Conservation (phyloP, 2,888 invertebrate genomes). For the Acleris holmiana region DNA sequence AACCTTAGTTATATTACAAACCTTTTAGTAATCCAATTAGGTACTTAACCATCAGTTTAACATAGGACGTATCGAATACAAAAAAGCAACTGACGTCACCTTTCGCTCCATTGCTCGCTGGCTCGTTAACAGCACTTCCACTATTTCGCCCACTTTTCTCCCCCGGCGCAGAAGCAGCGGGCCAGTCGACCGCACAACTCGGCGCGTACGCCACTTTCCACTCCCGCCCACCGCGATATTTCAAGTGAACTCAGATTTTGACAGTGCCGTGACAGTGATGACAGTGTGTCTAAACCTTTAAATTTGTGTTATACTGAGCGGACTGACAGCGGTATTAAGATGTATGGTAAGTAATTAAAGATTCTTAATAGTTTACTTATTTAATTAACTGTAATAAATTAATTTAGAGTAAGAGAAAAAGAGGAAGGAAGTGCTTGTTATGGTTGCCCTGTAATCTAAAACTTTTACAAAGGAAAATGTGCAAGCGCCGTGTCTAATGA, state of each 20-base stretch:
- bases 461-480: slow-evolving; percentile 36
- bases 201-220: slow-evolving; percentile 53
- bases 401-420: background rate
- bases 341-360: slow-evolving; percentile 65
- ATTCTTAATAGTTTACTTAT: background rate
- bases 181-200: slow-evolving; percentile 49
- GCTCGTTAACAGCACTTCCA: slow-evolving; percentile 29
- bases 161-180: slow-evolving; percentile 35
- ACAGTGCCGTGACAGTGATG: slow-evolving; percentile 76
- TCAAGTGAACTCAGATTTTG: slow-evolving; percentile 15
- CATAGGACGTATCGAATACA: background rate
- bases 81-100: slow-evolving; percentile 27
- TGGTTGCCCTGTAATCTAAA: slow-evolving; percentile 21
- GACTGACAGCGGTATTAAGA: slow-evolving; percentile 68
- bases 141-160: slow-evolving; percentile 34
- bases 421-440: slow-evolving; percentile 8
- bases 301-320: slow-evolving; percentile 57
- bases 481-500: slow-evolving; percentile 34
- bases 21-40: no score
- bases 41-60: no score
- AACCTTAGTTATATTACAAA: no score
- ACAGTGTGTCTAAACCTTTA: slow-evolving; percentile 56
- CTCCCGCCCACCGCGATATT: slow-evolving; percentile 46
- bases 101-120: slow-evolving; percentile 21
- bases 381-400: background rate